Evolutionary conservation across 2,797 vertebrate genomes (phyloP), one percentile per base, ranked within the genome.

Genomic region (Columba guinea): DNA sequence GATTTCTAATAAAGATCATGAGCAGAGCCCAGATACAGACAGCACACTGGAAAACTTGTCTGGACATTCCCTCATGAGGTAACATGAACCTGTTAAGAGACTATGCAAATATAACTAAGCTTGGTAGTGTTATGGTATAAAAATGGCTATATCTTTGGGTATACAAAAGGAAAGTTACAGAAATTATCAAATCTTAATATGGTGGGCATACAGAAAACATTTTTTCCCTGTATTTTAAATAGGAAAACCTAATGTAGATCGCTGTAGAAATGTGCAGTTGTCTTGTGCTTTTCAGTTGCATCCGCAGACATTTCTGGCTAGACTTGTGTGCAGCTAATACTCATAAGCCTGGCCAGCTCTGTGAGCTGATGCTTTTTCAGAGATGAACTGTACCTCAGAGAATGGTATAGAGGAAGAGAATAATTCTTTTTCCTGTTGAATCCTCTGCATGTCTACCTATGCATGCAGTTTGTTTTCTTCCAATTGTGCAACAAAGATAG

Each of bases 41-140:
- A 97, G 97, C 83, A 98, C 98, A 2, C 92, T 97, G 90, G 98
- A 98, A 76, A 98, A 98, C 78, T 81, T 98, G 49, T 98, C 98
- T 89, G 97, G 96, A 58, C 97, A 96, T 76, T 99, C 98, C 87
- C 85, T 97, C 19, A 90, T 98, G 96, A 99, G 99, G 99, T 99
- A 97, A 96, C 86, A 2, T 63, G 16, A 77, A 56, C 60, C 14
- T 75, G 90, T 2, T 35, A 83, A 58, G 65, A 52, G 62, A 34
- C 58, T 30, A 51, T 60, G 87, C 34, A 41, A 71, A 53, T 91
- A 28, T 39, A 60, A n/a, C n/a, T 67, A 21, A 90, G 8, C 12
- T 76, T 78, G 51, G 34, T 84, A 16, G 26, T 46, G n/a, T 49
- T 87, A n/a, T 6, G 28, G 10, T 46, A 21, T 56, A 52, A 13